These are phyloP conservation scores for Anthrax anthrax DNA, from an alignment of 2,888 invertebrate species.

Conservation along the genomic window DNA sequence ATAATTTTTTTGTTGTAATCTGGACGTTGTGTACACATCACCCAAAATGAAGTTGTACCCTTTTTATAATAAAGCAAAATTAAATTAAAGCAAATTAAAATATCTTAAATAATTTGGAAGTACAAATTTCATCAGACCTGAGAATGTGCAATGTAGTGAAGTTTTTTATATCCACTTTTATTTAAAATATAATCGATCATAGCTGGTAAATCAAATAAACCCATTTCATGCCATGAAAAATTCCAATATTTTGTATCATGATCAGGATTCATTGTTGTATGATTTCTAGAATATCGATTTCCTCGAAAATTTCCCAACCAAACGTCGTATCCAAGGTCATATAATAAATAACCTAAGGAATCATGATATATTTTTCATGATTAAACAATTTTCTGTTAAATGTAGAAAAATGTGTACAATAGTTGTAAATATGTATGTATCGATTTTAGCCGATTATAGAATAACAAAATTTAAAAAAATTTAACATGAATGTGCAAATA, in stretches of 20 bases:
- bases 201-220: slow-evolving; percentile 39
- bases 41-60: slow-evolving; percentile 38
- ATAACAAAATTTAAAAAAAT: too few species aligned
- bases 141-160: slow-evolving; percentile 45
- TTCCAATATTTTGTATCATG: slow-evolving; percentile 26
- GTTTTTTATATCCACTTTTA: slow-evolving; percentile 29
- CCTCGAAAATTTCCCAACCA: slow-evolving; percentile 18
- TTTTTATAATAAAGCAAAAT: slow-evolving; percentile 23
- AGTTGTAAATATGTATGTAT: too few species aligned
- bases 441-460: too few species aligned
- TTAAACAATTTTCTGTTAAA: too few species aligned
- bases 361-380: too few species aligned
- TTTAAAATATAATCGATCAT: slow-evolving; percentile 36
- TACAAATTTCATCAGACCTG: too few species aligned
- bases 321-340: slow-evolving; percentile 15
- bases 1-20: slow-evolving; percentile 35
- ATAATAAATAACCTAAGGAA: slow-evolving; percentile 2
- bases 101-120: too few species aligned
- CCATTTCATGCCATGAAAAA: slow-evolving; percentile 39
- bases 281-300: slow-evolving; percentile 14
- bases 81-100: background rate
- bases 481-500: too few species aligned
- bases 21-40: slow-evolving; percentile 31
- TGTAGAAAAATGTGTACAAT: too few species aligned
- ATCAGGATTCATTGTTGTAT: slow-evolving; percentile 7